A percentile compares a stretch with the other conserved stretches of the same genome.
Evolutionary conservation across 2,888 invertebrate species (phyloP).

Genomic region (Eupithecia vulgata): DNA sequence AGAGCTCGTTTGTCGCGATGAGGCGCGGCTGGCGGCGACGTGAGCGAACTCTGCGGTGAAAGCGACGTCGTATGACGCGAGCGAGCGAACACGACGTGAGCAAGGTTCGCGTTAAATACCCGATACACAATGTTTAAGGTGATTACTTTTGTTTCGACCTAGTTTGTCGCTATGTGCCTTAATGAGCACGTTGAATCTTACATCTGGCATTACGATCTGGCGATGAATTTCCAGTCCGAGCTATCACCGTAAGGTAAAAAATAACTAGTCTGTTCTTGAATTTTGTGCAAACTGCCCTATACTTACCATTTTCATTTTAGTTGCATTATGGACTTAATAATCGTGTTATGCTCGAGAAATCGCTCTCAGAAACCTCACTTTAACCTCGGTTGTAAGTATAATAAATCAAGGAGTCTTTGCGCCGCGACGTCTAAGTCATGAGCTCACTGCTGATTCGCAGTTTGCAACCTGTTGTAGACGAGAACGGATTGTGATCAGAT

Average conservation of each 20-base stretch:
- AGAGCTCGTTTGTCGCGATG: conserved; percentile 11
- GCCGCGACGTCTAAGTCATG: conserved; percentile 27
- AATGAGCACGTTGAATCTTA: too few relatives aligned
- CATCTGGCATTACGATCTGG: conserved; percentile 1
- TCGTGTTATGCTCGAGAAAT: not conserved
- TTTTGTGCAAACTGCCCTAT: not conserved
- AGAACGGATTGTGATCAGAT: not conserved
- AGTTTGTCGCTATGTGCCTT: not conserved
- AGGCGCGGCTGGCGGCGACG: not conserved
- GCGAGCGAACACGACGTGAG: not conserved
- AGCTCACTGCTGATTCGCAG: conserved; percentile 26
- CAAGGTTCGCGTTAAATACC: not conserved
- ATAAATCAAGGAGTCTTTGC: conserved; percentile 34
- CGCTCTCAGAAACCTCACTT: not conserved
- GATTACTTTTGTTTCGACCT: not conserved
- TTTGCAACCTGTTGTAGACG: not conserved
- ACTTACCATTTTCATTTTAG: not conserved
- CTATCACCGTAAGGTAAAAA: not conserved
- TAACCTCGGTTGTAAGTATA: conserved; percentile 28
- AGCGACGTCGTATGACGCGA: not conserved
- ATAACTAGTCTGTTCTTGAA: not conserved
- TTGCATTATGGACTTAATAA: not conserved
- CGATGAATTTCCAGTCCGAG: not conserved
- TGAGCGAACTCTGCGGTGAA: not conserved
- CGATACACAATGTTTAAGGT: not conserved